Percentiles rank a stretch among this genome's conserved stretches.
Evolutionary conservation across 2,113 vertebrate species (phyloP).

Genomic region (Naja naja): DNA sequence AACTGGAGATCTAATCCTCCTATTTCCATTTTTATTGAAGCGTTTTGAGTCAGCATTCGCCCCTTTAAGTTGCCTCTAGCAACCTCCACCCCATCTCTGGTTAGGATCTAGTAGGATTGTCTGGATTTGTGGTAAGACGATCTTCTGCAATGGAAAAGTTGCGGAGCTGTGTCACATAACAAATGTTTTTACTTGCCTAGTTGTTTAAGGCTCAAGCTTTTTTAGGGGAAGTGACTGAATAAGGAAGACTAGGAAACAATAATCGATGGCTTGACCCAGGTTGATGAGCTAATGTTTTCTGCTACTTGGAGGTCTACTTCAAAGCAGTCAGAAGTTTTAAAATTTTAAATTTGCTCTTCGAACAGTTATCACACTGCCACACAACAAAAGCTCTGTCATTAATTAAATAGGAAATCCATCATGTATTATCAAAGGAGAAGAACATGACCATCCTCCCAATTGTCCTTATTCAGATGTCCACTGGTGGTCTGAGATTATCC

Average conservation of each 20-base stretch:
- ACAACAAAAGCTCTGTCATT: not conserved
- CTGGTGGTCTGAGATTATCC: not conserved
- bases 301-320: not conserved
- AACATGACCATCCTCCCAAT: not conserved
- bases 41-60: not conserved
- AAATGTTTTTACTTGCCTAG: not conserved
- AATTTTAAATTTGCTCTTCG: not conserved
- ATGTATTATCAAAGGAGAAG: not conserved
- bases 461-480: not conserved
- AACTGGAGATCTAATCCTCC: not conserved
- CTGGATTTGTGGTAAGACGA: not conserved
- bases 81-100: too few species aligned
- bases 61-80: not conserved
- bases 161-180: not conserved
- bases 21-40: not conserved
- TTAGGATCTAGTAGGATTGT: not conserved
- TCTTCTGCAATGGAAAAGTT: not conserved
- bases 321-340: not conserved
- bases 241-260: not conserved
- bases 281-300: not conserved
- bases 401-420: not conserved
- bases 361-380: not conserved
- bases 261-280: not conserved
- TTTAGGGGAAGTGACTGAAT: not conserved
- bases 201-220: not conserved